Base-by-base conservation (phyloP, 2,113 vertebrate genomes). In the Nibea coibor region DNA sequence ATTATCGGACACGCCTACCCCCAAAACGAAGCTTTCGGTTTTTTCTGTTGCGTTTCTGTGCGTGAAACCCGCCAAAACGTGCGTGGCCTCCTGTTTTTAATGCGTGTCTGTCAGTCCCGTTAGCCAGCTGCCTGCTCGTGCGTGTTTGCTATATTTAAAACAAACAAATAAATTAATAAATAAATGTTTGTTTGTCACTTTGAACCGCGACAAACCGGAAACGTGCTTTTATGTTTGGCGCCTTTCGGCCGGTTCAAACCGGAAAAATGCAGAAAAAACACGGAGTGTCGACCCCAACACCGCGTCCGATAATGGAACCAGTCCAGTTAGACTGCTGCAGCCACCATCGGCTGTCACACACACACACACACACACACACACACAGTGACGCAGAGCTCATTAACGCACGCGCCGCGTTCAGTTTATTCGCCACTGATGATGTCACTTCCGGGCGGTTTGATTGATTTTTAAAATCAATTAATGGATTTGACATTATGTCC, bases 1-100 rank as follows among this genome's bases (percentile, higher is more conserved):
- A 65, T 82, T 80, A 64, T 63, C 84, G 76, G 89, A 87, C 89
- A 83, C 73, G 35, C 72, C 76, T 85, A 65, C 58, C 14, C 4
- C 0, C 3, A 14, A 14, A 0, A 14, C 10, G 20, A 3, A 43
- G 43, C 35, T 39, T 39, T 39, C 43, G 24, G 24, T 17, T 56
- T 56, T 74, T 48, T 72, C 48, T 8, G 12, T 12, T 68, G 39
- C 3, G 22, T 26, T 39, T 10, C 17, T 14, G 6, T 2, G 10
- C 16, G 17, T 7, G 7, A 3, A 56, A 11, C 3, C 12, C 17
- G 1, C 7, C 2, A 0, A 2, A 3, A 10, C 3, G 28, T 1
- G 11, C 0, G 31, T 39, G 35, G 0, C 8, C 5, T 31, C 35
- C 31, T 39, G 11, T 0, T 47, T 26, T 39, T 4, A 6, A 3